phyloP scores from a whole-genome alignment of 2,888 invertebrate genomes.

The Rhorus exstirpatorius region DNA sequence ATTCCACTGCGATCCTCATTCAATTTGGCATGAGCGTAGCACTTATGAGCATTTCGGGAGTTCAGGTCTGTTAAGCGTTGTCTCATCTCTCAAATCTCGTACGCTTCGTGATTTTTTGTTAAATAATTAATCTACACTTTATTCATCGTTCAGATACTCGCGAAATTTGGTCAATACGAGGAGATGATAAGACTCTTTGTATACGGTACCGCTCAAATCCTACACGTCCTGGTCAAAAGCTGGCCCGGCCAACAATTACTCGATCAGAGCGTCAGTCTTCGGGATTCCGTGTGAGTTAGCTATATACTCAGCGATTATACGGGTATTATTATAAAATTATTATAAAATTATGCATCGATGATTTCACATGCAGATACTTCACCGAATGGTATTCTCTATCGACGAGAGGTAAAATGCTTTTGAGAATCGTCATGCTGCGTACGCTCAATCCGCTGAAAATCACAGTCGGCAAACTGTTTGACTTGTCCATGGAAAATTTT shows the following conservation, averaged over 20 bases:
- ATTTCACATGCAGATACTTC: conserved; percentile 21
- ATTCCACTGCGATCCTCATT: not conserved
- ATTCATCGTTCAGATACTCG: not conserved
- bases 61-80: not conserved
- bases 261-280: conserved; percentile 19
- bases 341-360: too few species aligned
- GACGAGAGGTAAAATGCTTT: conserved; percentile 20
- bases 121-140: too few species aligned
- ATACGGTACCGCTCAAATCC: too few species aligned
- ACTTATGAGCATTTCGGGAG: conserved; percentile 1
- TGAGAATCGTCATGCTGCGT: conserved; percentile 51
- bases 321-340: not conserved
- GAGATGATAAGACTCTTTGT: not conserved
- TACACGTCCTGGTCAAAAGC: too few species aligned
- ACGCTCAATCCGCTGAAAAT: conserved; percentile 37
- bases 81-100: too few species aligned
- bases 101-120: too few species aligned
- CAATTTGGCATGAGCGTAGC: not conserved
- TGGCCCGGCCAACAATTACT: conserved; percentile 8
- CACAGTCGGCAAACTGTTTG: conserved; percentile 39
- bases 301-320: too few species aligned
- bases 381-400: conserved; percentile 32
- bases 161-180: conserved; percentile 13
- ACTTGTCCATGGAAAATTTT: not conserved
- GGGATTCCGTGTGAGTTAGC: conserved; percentile 37